Evolutionary conservation across 1,140 invertebrate species (phyloP).

Genomic region (Dufourea novaeangliae): DNA sequence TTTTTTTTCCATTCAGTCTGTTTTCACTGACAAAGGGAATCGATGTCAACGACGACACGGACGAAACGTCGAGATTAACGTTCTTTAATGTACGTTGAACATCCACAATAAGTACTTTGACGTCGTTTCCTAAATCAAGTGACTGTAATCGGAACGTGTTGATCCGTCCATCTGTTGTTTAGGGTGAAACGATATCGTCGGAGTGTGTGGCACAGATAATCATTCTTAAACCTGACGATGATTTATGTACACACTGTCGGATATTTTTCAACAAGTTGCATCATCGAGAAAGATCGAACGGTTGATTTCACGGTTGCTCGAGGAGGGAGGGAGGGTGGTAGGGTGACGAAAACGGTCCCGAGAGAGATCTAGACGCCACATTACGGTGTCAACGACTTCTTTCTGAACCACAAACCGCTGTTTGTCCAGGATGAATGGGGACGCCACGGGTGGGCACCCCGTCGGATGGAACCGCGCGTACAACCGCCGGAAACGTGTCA

Average conservation of each 20-base stretch:
- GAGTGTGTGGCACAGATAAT: neutral
- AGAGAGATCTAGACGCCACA: slow-evolving; percentile 51
- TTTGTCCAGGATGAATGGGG: slow-evolving; percentile 66
- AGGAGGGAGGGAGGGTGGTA: neutral
- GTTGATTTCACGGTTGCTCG: slow-evolving; percentile 46
- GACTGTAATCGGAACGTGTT: too few species aligned
- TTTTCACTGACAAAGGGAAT: slow-evolving; percentile 61
- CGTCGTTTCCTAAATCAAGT: too few species aligned
- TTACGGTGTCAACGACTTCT: slow-evolving; percentile 71
- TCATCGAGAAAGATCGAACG: slow-evolving; percentile 60
- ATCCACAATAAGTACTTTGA: too few species aligned
- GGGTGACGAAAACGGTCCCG: neutral
- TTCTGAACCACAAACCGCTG: slow-evolving; percentile 66
- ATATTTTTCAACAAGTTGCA: slow-evolving; percentile 30
- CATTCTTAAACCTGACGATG: neutral
- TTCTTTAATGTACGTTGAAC: too few species aligned
- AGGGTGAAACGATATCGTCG: neutral
- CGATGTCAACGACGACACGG: slow-evolving; percentile 63
- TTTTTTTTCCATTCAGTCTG: neutral
- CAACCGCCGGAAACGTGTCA: slow-evolving; percentile 70
- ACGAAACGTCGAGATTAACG: too few species aligned
- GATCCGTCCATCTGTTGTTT: too few species aligned
- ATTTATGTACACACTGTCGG: neutral
- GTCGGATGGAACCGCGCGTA: slow-evolving; percentile 46
- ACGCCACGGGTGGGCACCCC: slow-evolving; percentile 65